phyloP scores from a whole-genome alignment of 1,140 invertebrate genomes.

The Ganaspis sp. region DNA sequence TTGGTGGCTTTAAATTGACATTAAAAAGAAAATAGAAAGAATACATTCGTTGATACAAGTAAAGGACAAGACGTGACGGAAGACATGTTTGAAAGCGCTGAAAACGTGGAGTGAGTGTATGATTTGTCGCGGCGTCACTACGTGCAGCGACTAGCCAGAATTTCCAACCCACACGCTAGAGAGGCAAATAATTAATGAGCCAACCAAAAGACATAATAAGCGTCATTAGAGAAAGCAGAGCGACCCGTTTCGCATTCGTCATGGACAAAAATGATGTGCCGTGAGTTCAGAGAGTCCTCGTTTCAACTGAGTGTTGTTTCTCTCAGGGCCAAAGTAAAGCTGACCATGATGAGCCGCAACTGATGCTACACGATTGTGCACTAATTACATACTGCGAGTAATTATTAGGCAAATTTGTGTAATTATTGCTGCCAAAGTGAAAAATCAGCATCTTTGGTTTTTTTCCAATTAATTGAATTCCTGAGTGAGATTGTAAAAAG shows the following conservation, averaged over 20 bases:
- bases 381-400: slow-evolving; percentile 14
- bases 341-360: slow-evolving; percentile 17
- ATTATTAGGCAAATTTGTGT: slow-evolving; percentile 5
- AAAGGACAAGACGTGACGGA: background rate
- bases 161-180: background rate
- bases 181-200: slow-evolving; percentile 21
- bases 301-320: background rate
- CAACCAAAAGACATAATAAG: slow-evolving; percentile 27
- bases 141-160: background rate
- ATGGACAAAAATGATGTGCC: slow-evolving; percentile 22
- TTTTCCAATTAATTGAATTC: too few species aligned
- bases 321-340: background rate
- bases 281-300: slow-evolving; percentile 18
- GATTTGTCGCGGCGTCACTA: background rate
- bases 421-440: background rate
- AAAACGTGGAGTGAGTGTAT: background rate
- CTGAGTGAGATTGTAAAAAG: too few species aligned
- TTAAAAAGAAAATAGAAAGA: background rate
- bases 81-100: background rate
- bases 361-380: background rate
- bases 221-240: slow-evolving; percentile 19
- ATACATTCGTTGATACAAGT: background rate
- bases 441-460: background rate
- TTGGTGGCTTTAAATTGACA: background rate
- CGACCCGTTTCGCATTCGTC: slow-evolving; percentile 19